Conservation (phyloP, 2,888 invertebrate genomes). For the Girardia tigrina region DNA sequence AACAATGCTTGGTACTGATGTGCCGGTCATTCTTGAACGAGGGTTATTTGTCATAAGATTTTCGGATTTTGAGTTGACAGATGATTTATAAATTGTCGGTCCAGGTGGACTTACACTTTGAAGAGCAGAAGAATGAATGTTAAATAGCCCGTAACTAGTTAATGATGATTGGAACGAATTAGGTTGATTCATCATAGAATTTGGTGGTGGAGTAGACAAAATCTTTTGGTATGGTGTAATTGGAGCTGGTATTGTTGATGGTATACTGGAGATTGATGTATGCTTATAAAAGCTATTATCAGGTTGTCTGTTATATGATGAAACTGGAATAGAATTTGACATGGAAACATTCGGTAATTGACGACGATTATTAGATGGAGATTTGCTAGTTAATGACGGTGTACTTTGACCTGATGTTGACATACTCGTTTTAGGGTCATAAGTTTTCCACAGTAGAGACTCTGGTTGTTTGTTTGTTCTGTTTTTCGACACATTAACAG, state of each 20-base stretch:
- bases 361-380: constrained; percentile 11
- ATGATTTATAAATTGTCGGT: neutral
- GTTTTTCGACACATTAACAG: neutral
- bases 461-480: constrained; percentile 10
- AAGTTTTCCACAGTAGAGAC: neutral
- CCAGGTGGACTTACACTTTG: neutral
- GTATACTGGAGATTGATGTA: neutral
- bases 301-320: neutral
- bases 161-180: neutral
- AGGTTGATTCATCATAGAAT: constrained; percentile 1
- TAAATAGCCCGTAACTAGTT: neutral
- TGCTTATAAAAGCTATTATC: neutral
- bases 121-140: constrained; percentile 2
- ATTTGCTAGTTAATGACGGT: neutral
- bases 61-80: neutral
- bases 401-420: neutral
- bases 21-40: constrained; percentile 1
- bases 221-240: constrained; percentile 4
- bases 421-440: neutral
- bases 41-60: constrained; percentile 8
- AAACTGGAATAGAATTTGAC: constrained; percentile 23
- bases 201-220: neutral
- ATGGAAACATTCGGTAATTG: constrained; percentile 14
- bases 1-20: neutral
- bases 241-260: neutral